Conservation (phyloP, 2,797 vertebrate species). For the Podargus strigoides region DNA sequence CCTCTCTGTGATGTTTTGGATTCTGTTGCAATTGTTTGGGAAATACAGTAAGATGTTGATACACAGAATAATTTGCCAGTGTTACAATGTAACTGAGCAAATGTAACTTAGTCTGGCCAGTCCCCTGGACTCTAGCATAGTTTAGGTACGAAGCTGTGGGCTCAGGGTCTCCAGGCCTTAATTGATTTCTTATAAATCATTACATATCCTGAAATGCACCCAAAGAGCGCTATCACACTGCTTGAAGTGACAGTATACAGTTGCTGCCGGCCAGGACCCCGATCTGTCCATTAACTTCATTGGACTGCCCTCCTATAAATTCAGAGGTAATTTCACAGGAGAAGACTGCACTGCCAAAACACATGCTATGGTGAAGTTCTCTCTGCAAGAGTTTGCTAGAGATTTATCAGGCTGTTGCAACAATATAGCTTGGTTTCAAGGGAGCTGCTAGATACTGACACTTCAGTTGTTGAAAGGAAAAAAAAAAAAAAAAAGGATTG, state of each 20-base stretch:
- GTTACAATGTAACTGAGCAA: background rate
- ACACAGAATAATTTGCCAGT: background rate
- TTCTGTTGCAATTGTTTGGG: background rate
- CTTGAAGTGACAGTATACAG: background rate
- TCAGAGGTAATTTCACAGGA: background rate
- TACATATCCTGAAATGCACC: background rate
- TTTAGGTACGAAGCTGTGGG: background rate
- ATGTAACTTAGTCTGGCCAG: background rate
- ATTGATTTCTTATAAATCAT: background rate
- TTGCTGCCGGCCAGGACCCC: background rate
- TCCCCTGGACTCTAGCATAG: rapidly evolving
- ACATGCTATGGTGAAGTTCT: background rate
- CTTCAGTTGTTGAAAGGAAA: background rate
- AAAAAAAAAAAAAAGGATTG: background rate
- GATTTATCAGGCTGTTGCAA: background rate
- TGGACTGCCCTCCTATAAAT: background rate
- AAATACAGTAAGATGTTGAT: background rate
- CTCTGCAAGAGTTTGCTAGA: background rate
- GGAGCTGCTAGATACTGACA: background rate
- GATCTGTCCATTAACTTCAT: background rate
- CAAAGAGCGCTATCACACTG: background rate
- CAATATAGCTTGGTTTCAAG: background rate
- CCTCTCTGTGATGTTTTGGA: background rate
- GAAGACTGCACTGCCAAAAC: background rate
- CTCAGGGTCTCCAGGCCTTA: background rate